phyloP scores from a whole-genome alignment of 2,888 invertebrate species.

The Papilio demoleus region DNA sequence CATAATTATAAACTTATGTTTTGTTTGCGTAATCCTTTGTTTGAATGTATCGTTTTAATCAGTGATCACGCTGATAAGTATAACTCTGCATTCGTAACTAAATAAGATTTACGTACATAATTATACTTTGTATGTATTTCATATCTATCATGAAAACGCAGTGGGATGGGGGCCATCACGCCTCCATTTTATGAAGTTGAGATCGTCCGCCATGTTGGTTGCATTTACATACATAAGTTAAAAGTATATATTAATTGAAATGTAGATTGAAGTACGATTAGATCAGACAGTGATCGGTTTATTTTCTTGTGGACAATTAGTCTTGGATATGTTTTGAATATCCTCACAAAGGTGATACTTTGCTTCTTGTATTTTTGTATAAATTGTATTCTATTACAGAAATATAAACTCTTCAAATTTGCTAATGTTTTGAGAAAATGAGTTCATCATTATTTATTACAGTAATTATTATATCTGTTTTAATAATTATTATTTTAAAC shows the following conservation, averaged over 20 bases:
- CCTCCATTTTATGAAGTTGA: slow-evolving; percentile 1
- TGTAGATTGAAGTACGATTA: neutral
- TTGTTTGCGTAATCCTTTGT: too few relatives aligned
- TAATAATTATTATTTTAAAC: slow-evolving; percentile 7
- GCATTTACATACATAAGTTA: neutral
- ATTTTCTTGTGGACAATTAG: too few relatives aligned
- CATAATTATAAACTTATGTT: too few relatives aligned
- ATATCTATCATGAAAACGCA: neutral
- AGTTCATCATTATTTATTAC: neutral
- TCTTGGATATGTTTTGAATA: too few relatives aligned
- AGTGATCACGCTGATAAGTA: neutral
- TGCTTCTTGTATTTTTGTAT: too few relatives aligned
- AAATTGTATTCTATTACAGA: too few relatives aligned
- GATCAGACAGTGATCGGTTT: neutral
- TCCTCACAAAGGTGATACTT: too few relatives aligned
- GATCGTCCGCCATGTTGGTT: slow-evolving; percentile 19
- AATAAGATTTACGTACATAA: neutral
- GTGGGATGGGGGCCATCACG: neutral
- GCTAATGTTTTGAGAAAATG: too few relatives aligned
- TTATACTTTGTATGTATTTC: neutral
- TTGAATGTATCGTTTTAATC: too few relatives aligned
- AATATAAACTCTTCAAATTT: too few relatives aligned
- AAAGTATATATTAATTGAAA: neutral
- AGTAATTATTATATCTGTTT: too few relatives aligned
- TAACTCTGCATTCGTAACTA: too few relatives aligned